Evolutionary conservation across 2,797 vertebrate species (phyloP), one percentile per base, ranked within the genome.

Genomic region (Cuculus canorus): DNA sequence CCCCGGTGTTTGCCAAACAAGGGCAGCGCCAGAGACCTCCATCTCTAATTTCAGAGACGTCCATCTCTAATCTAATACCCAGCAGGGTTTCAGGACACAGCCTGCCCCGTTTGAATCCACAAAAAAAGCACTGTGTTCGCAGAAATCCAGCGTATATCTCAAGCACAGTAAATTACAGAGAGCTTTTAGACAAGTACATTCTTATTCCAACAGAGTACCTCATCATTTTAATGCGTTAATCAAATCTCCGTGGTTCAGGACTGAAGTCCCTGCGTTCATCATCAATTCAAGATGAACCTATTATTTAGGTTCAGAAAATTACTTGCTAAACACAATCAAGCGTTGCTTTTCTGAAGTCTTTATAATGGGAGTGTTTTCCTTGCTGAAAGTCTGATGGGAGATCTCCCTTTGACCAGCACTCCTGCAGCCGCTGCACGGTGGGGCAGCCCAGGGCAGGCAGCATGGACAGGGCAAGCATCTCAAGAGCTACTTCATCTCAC

Each of bases 21-120:
- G 25, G 11, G 52, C 64, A 68, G n/a, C 11, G n/a, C 11, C 37
- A 8, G 53, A 39, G 23, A 41, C 33, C 30, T 50, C 11, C 65
- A 14, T 1, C 32, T 13, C 52, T 14, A 11, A 35, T 48, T 33
- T 33, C 28, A 39, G 33, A 61, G 33, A 22, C 13, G 16, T 65
- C 24, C 32, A 6, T 11, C 82, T 35, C 35, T 1, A 2, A 4
- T 4, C 39, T 32, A 28, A 1, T 2, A 4, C 5, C 18, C 41
- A 61, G 48, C 14, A 41, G 8, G 2, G 9, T 2, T n/a, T 14
- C 54, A 24, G 32, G 28, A 83, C 30, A 7, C 4, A 19, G 8
- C 19, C 52, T 64, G 30, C 4, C 16, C 59, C 3, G 2, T 2
- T 7, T 7, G 25, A 18, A 18, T 0, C 25, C 1, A 13, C 39